Percentiles rank a stretch among this genome's conserved stretches.
phyloP scores from a whole-genome alignment of 2,113 vertebrate genomes.

The Brachionichthys hirsutus region DNA sequence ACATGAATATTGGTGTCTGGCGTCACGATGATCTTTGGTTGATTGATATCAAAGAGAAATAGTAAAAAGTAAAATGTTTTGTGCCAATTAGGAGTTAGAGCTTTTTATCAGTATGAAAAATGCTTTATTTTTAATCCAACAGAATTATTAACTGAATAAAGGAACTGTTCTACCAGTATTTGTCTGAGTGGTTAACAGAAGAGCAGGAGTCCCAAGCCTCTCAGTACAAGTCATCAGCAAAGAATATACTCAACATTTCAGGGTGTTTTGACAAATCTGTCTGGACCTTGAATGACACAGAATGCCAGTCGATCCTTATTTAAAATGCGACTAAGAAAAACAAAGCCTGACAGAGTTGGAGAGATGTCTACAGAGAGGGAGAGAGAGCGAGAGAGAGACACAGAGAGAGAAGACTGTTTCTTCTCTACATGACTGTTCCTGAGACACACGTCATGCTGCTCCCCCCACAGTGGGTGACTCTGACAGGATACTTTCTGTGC shows the following conservation, averaged over 20 bases:
- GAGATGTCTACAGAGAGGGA: conserved; percentile 60
- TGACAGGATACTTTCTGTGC: conserved; percentile 71
- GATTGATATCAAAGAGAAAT: neutral
- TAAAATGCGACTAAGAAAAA: conserved; percentile 70
- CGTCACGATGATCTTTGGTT: neutral
- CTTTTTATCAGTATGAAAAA: too few species aligned
- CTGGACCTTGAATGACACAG: conserved; percentile 64
- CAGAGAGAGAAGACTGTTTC: conserved; percentile 56
- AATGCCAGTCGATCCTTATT: conserved; percentile 70
- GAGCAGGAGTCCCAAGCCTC: conserved; percentile 25
- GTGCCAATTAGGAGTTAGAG: conserved; percentile 8
- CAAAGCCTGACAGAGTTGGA: conserved; percentile 73
- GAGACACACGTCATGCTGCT: conserved; percentile 65
- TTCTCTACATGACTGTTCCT: conserved; percentile 66
- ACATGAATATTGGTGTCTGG: conserved; percentile 1
- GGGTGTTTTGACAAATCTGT: conserved; percentile 68
- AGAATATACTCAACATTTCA: conserved; percentile 51
- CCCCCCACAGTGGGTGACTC: conserved; percentile 61
- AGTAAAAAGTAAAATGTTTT: neutral
- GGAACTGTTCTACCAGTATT: too few species aligned
- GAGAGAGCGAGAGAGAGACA: neutral
- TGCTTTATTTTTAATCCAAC: too few species aligned
- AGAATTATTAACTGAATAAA: too few species aligned
- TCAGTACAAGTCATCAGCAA: conserved; percentile 58
- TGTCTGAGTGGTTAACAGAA: neutral